phyloP scores from a whole-genome alignment of 2,113 vertebrate genomes.

The Burhinus bistriatus region DNA sequence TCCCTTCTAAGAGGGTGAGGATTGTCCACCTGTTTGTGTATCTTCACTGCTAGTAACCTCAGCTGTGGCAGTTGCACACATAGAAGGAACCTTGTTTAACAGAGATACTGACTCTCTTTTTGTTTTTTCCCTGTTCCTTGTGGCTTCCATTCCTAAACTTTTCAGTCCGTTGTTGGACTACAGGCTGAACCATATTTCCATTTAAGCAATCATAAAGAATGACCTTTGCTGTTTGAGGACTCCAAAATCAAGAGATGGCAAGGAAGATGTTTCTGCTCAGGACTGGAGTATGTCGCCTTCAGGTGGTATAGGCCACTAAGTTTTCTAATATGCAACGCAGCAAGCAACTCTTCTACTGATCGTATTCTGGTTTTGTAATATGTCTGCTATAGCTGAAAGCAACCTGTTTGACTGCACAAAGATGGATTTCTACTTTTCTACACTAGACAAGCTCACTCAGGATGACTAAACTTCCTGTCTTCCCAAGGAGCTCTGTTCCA shows the following conservation, averaged over 20 bases:
- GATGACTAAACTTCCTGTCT: neutral
- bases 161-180: neutral
- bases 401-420: neutral
- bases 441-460: neutral
- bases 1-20: neutral
- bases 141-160: neutral
- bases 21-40: rapidly evolving
- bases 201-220: neutral
- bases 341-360: neutral
- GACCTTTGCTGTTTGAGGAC: neutral
- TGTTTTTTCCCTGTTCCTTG: neutral
- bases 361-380: neutral
- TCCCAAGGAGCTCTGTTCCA: neutral
- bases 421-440: neutral
- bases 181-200: neutral
- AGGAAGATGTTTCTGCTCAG: neutral
- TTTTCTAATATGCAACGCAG: neutral
- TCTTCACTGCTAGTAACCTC: neutral
- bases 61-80: neutral
- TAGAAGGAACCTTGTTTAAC: neutral
- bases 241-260: neutral
- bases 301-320: neutral
- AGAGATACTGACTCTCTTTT: neutral
- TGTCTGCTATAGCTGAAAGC: neutral
- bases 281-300: neutral